Conservation (phyloP, 2,113 vertebrate genomes). For the Ailuropoda melanoleuca region DNA sequence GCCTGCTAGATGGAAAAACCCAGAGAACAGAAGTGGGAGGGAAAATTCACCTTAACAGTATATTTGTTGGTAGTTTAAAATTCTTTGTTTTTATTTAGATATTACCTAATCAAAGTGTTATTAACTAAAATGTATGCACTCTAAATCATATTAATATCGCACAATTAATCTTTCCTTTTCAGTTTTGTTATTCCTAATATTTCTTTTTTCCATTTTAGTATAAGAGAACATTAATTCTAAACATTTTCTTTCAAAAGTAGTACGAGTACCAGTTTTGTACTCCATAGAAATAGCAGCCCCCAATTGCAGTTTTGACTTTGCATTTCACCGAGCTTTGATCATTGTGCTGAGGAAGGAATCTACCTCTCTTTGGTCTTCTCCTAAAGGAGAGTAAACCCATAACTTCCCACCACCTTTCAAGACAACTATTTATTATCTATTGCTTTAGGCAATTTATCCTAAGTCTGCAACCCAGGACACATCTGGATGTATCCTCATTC, state of each 20-base stretch:
- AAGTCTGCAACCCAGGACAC: neutral
- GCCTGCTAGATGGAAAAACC: neutral
- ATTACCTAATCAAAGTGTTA: neutral
- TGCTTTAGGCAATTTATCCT: neutral
- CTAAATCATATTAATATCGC: neutral
- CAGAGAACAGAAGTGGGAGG: neutral
- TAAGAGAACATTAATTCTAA: neutral
- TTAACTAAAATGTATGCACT: neutral
- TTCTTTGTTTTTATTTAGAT: neutral
- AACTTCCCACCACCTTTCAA: neutral
- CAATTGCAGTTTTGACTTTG: neutral
- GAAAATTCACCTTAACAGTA: neutral
- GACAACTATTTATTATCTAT: neutral
- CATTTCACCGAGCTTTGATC: neutral
- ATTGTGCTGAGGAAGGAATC: neutral
- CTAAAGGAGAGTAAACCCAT: neutral
- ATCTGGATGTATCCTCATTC: neutral
- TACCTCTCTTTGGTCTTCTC: neutral
- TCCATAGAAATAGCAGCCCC: neutral
- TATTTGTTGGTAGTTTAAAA: neutral
- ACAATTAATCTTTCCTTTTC: neutral
- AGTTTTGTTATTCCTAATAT: neutral
- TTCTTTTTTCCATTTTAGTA: neutral
- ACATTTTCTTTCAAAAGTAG: neutral
- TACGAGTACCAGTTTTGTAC: neutral